Evolutionary conservation across 64 coral and sea anemone genomes (phyloP).

Genomic region (Exaiptasia diaphana): DNA sequence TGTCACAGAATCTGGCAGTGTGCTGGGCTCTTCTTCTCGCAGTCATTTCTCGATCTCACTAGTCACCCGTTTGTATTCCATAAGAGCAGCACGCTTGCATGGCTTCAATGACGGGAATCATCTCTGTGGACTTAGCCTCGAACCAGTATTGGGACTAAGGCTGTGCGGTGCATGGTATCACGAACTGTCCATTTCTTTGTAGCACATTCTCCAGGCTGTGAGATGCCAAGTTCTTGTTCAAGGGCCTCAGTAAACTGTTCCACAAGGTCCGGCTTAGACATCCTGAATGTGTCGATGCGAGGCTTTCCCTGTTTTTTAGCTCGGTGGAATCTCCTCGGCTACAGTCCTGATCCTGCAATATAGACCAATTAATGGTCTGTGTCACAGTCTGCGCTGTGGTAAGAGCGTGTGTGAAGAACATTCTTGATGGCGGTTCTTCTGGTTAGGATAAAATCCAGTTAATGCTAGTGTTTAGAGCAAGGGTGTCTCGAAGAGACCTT

Average conservation of each 20-base stretch:
- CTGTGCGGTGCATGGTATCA: neutral
- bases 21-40: slow-evolving; percentile 11
- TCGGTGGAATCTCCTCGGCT: slow-evolving; percentile 4
- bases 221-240: neutral
- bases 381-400: slow-evolving; percentile 29
- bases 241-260: slow-evolving; percentile 1
- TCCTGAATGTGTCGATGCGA: slow-evolving; percentile 4
- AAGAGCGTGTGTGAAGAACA: neutral
- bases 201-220: neutral
- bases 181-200: neutral
- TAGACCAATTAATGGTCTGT: neutral
- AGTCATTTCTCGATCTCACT: neutral
- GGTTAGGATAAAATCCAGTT: neutral
- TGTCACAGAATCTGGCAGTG: slow-evolving; percentile 2
- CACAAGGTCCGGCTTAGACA: neutral
- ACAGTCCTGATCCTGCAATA: neutral
- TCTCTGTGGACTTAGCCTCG: slow-evolving; percentile 7
- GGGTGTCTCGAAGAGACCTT: slow-evolving; percentile 2
- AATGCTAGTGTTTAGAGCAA: neutral
- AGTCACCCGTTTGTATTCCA: neutral
- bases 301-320: neutral
- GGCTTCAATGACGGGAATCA: slow-evolving; percentile 14
- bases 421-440: neutral
- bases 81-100: neutral
- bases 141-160: slow-evolving; percentile 25